A percentile compares a stretch with the other conserved stretches of the same genome.
phyloP scores from a whole-genome alignment of 64 coral and sea anemone species.

The Astreopora myriophthalma region DNA sequence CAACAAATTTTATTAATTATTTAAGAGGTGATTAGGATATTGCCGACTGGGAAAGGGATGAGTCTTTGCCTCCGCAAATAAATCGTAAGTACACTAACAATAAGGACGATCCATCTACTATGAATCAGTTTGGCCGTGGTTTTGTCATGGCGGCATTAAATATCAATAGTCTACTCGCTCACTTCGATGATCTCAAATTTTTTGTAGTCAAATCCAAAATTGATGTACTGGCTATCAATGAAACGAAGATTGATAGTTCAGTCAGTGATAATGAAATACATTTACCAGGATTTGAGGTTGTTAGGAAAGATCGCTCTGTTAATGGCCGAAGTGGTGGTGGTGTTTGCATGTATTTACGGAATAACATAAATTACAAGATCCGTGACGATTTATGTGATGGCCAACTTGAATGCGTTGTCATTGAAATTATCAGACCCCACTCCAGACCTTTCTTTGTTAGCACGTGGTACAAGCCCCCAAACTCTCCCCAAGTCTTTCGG shows the following conservation, averaged over 20 bases:
- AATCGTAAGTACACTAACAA: background rate
- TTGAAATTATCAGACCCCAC: slow-evolving; percentile 19
- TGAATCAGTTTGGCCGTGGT: background rate
- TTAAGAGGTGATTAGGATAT: slow-evolving; percentile 28
- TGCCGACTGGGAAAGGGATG: slow-evolving; percentile 58
- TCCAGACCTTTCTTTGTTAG: too few relatives aligned
- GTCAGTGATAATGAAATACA: slow-evolving; percentile 8
- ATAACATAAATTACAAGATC: slow-evolving; percentile 34
- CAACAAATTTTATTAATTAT: slow-evolving; percentile 21
- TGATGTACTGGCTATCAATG: slow-evolving; percentile 3
- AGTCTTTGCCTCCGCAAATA: background rate
- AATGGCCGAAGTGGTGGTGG: slow-evolving; percentile 44
- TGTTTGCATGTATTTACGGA: slow-evolving; percentile 49
- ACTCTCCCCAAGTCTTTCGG: background rate
- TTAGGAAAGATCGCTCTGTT: slow-evolving; percentile 5
- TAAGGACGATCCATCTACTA: background rate
- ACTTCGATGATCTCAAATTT: slow-evolving; percentile 14
- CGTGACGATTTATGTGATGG: slow-evolving; percentile 1
- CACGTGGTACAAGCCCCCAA: slow-evolving; percentile 49
- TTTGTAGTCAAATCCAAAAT: slow-evolving; percentile 26
- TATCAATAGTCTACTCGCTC: slow-evolving; percentile 52
- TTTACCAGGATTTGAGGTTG: slow-evolving; percentile 6
- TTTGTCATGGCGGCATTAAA: slow-evolving; percentile 42
- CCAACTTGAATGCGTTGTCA: background rate
- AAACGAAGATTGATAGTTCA: slow-evolving; percentile 19